Percentiles rank a stretch among this genome's conserved stretches.
These are phyloP conservation scores for Oophaga pumilio DNA, from an alignment of 2,113 vertebrate species.

Conservation along the genomic window DNA sequence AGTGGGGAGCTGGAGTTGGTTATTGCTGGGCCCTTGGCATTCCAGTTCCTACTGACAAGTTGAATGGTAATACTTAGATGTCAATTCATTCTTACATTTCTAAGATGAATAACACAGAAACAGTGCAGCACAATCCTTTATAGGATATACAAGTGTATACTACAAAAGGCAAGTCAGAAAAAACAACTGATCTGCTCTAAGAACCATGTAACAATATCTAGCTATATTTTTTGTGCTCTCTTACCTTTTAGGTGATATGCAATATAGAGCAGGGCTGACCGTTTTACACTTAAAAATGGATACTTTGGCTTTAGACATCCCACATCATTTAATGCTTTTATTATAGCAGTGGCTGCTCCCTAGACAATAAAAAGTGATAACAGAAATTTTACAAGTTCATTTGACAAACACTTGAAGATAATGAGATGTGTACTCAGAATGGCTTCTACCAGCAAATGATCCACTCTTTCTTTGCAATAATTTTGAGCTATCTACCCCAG, in stretches of 20 bases:
- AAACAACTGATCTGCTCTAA: background rate
- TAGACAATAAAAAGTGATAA: conserved; percentile 63
- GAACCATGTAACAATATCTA: background rate
- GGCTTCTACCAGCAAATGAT: background rate
- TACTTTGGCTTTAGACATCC: conserved; percentile 92
- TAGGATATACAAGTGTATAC: background rate
- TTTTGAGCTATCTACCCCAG: too few relatives aligned
- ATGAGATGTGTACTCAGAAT: background rate
- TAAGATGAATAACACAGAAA: too few relatives aligned
- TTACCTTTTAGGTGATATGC: conserved; percentile 93
- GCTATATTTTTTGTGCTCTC: background rate
- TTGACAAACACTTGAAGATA: background rate
- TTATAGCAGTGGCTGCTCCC: conserved; percentile 83
- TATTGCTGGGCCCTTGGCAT: too few relatives aligned
- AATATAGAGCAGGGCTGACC: conserved; percentile 84
- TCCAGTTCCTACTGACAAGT: too few relatives aligned
- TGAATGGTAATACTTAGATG: too few relatives aligned
- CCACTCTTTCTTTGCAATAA: background rate
- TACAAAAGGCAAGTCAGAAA: background rate
- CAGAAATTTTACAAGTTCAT: background rate
- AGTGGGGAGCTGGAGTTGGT: too few relatives aligned
- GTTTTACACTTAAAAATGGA: conserved; percentile 84
- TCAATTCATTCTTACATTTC: too few relatives aligned
- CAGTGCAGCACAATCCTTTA: too few relatives aligned
- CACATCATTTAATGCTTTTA: conserved; percentile 89